phyloP scores from a whole-genome alignment of 2,888 invertebrate genomes.

The Sarcophaga carnaria region DNA sequence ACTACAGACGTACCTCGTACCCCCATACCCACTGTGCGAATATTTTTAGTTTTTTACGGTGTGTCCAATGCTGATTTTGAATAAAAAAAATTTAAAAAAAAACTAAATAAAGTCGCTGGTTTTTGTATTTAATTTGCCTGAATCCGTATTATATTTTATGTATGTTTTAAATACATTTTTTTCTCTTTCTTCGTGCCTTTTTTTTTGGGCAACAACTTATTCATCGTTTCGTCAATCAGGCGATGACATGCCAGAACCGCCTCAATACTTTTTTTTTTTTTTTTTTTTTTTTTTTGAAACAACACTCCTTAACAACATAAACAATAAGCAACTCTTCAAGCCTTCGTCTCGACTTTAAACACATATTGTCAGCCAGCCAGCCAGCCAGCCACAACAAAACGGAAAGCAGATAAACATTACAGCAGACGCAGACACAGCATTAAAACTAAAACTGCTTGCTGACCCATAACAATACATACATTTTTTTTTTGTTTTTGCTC shows the following conservation, averaged over 20 bases:
- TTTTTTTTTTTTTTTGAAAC: background rate
- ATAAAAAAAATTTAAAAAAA: too few relatives aligned
- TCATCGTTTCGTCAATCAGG: constrained; percentile 78
- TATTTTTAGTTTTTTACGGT: constrained; percentile 34
- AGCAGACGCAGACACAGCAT: background rate
- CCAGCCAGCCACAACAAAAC: constrained; percentile 57
- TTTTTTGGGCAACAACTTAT: constrained; percentile 72
- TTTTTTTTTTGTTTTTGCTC: constrained; percentile 9
- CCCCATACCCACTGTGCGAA: constrained; percentile 41
- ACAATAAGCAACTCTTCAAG: background rate
- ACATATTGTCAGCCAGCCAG: constrained; percentile 11
- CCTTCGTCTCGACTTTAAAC: constrained; percentile 37
- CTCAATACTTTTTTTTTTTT: constrained; percentile 71
- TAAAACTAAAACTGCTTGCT: constrained; percentile 27
- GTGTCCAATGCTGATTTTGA: too few relatives aligned
- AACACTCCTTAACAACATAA: constrained; percentile 59
- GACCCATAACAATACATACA: constrained; percentile 46
- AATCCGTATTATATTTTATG: constrained; percentile 39
- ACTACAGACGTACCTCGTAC: background rate
- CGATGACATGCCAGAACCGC: constrained; percentile 78
- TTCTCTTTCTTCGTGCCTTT: constrained; percentile 1
- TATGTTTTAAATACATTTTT: background rate
- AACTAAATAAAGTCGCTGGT: too few relatives aligned
- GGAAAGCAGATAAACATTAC: background rate
- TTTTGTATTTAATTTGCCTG: constrained; percentile 24